A percentile compares a stretch with the other conserved stretches of the same genome.
Conservation (phyloP, 2,113 vertebrate species). For the Ceyx cyanopectus region DNA sequence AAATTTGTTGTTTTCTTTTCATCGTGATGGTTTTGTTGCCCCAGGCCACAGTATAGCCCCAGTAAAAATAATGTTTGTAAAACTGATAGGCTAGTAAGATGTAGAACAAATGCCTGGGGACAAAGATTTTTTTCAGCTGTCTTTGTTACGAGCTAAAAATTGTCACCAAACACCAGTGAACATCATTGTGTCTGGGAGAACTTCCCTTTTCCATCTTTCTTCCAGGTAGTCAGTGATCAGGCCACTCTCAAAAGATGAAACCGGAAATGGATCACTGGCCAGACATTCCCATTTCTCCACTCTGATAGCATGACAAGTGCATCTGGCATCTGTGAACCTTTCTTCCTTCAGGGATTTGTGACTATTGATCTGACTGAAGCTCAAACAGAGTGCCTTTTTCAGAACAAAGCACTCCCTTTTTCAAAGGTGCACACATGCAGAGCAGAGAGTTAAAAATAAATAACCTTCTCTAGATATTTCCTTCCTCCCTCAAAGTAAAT, state of each 20-base stretch:
- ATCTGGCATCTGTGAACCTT: constrained; percentile 42
- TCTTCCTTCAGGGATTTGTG: constrained; percentile 40
- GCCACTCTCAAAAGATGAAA: background rate
- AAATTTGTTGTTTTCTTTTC: background rate
- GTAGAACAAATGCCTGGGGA: background rate
- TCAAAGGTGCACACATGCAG: constrained; percentile 38
- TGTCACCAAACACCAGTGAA: background rate
- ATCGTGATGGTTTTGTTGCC: background rate
- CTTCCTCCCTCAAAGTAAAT: background rate
- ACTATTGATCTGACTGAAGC: background rate
- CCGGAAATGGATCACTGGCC: constrained; percentile 39
- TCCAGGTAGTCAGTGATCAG: background rate
- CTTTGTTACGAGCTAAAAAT: background rate
- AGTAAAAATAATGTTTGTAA: background rate
- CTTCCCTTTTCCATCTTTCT: constrained; percentile 24
- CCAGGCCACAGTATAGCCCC: background rate
- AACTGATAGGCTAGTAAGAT: background rate
- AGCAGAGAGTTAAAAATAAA: constrained; percentile 56
- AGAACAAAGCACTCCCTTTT: constrained; percentile 28
- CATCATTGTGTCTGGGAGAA: background rate
- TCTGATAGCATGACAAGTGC: constrained; percentile 53
- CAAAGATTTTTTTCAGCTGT: background rate
- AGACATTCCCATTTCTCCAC: constrained; percentile 45
- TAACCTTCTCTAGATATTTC: background rate
- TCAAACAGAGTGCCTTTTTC: constrained; percentile 18